These are phyloP conservation scores for Agrypnus murinus DNA, from an alignment of 2,888 invertebrate species.

Conservation along the genomic window DNA sequence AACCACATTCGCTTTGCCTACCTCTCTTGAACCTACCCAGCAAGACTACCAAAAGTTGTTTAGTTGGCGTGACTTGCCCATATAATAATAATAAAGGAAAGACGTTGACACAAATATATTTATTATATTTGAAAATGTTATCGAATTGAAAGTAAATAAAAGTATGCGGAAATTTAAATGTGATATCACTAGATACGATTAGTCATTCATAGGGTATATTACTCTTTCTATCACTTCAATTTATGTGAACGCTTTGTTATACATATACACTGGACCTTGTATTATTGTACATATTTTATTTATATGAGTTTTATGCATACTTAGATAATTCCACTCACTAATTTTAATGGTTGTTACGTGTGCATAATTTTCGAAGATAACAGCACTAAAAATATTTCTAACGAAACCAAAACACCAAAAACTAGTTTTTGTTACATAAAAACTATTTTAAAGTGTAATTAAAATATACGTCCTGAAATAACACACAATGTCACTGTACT, in stretches of 20 bases:
- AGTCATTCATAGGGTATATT: background rate
- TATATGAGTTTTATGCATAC: background rate
- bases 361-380: background rate
- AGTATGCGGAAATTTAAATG: slow-evolving; percentile 23
- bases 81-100: background rate
- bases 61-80: background rate
- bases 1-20: slow-evolving; percentile 40
- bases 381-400: background rate
- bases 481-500: too few relatives aligned
- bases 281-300: slow-evolving; percentile 9
- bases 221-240: background rate
- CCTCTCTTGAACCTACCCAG: slow-evolving; percentile 40
- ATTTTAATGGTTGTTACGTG: background rate
- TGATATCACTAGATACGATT: slow-evolving; percentile 11
- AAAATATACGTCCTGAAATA: too few relatives aligned
- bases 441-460: too few relatives aligned
- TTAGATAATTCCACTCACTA: slow-evolving; percentile 21
- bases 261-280: slow-evolving; percentile 23
- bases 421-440: too few relatives aligned
- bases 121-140: slow-evolving; percentile 14
- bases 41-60: slow-evolving; percentile 44
- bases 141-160: slow-evolving; percentile 22
- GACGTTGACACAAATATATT: slow-evolving; percentile 3
- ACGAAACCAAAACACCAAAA: too few relatives aligned
- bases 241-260: slow-evolving; percentile 12